These are phyloP conservation scores for Mohoua ochrocephala DNA, from an alignment of 2,113 vertebrate species.

Conservation along the genomic window DNA sequence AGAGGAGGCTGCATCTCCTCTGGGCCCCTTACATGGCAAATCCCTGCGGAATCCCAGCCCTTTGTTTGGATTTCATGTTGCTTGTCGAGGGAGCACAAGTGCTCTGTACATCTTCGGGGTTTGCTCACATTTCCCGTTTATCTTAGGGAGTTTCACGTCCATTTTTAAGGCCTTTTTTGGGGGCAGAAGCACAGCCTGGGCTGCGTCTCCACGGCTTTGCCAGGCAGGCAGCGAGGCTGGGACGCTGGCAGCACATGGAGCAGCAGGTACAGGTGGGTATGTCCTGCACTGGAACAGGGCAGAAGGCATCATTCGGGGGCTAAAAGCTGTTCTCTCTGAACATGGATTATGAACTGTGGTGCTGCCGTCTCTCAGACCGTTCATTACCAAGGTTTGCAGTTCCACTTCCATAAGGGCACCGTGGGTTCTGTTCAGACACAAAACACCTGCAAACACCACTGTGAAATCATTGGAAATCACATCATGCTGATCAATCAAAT, in stretches of 20 bases:
- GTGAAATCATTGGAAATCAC: rapidly evolving
- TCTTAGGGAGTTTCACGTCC: not conserved
- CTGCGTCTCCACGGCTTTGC: not conserved
- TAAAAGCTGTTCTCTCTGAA: rapidly evolving
- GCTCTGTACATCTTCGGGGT: not conserved
- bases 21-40: not conserved
- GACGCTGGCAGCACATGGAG: not conserved
- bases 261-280: not conserved
- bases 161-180: not conserved
- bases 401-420: not conserved
- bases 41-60: not conserved
- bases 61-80: not conserved
- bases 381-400: not conserved
- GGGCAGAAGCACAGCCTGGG: not conserved
- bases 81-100: not conserved
- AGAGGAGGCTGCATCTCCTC: not conserved
- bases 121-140: not conserved
- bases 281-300: not conserved
- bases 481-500: not conserved
- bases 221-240: not conserved
- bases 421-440: not conserved
- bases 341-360: rapidly evolving
- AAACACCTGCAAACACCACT: not conserved
- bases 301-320: not conserved
- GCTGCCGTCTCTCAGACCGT: not conserved